Percentiles rank a stretch among this genome's conserved stretches.
Conservation (phyloP, 1,140 invertebrate species). For the Zophobas morio region DNA sequence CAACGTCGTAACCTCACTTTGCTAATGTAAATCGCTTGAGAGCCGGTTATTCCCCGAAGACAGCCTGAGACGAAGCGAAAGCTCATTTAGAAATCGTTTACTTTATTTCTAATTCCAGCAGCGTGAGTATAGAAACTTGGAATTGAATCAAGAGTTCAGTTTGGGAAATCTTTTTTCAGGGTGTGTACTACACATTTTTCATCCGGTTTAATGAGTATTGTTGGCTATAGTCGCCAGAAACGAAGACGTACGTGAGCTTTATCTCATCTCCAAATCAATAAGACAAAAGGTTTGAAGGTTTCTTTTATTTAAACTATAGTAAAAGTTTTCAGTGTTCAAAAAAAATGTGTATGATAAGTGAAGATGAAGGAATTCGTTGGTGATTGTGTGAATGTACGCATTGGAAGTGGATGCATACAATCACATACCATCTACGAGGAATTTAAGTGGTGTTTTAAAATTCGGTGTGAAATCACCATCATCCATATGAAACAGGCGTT, state of each 20-base stretch:
- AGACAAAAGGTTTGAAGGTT: too few species aligned
- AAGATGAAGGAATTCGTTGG: too few species aligned
- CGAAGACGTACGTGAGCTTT: too few species aligned
- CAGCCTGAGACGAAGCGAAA: conserved; percentile 5
- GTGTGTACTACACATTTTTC: background rate
- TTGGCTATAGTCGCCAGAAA: too few species aligned
- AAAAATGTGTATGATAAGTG: too few species aligned
- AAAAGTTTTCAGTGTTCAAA: too few species aligned
- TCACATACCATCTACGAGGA: too few species aligned
- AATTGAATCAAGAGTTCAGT: conserved; percentile 31
- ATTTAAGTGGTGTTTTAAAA: too few species aligned
- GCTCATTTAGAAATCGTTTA: conserved; percentile 31
- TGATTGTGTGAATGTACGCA: too few species aligned
- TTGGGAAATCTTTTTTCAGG: conserved; percentile 3
- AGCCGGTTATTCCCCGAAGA: conserved; percentile 11
- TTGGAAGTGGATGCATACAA: too few species aligned
- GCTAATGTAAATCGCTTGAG: conserved; percentile 8
- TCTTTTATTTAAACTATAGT: too few species aligned
- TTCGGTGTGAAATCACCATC: background rate
- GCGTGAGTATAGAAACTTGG: conserved; percentile 14
- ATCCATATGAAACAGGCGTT: background rate
- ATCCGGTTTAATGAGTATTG: background rate
- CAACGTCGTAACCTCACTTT: conserved; percentile 6
- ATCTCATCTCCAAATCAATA: too few species aligned
- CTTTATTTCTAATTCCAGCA: conserved; percentile 20